Base-by-base conservation (phyloP, 37 sponge, comb jelly and placozoan genomes). In the Ephydatia muelleri region DNA sequence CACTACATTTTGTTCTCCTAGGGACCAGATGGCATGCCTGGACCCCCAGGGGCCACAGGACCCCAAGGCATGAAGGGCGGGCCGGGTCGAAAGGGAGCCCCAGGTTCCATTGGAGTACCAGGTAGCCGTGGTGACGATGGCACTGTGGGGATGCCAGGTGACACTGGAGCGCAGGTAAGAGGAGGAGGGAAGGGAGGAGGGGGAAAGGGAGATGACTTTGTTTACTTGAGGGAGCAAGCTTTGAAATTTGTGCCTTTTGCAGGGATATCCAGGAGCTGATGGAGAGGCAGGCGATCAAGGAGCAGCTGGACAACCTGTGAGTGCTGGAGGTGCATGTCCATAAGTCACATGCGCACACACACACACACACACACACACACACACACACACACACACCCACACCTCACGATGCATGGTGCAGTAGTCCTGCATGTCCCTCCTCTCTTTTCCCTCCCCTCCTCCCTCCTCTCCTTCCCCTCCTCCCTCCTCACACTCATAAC, bases 51-150 rank as follows among this genome's bases (percentile, higher is more conserved):
- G 25, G 67, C 70, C 0, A 2, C 68, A 69, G 88, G 88, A 0
- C 68, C 70, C 5, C 57, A 71, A 25, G 92, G 91, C 14, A 33
- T 22, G 22, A 77, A 13, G 31, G 91, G 91, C 76, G 70, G 66
- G n/a, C 39, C 49, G 32, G 87, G 90, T 12, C 37, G 30, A 0
- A 81, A 39, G 43, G 93, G 93, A 23, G 40, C 86, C 12, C 69
- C 68, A 21, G 93, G 93, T 67, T 26, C 75, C 31, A 64, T 48
- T 26, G 93, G 94, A 47, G 34, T 67, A 25, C 73, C 64, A 64
- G 94, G 94, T 35, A 79, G 48, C 0, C 39, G 82, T 70, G 94
- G 94, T 49, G 65, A 64, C 12, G 82, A 75, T 79, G 94, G 94
- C 38, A 75, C 16, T 2, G 31, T 38, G 49, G 94, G 94, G 43